These are phyloP conservation scores for Zaprionus africanus DNA, from an alignment of 1,140 invertebrate genomes.

Conservation along the genomic window DNA sequence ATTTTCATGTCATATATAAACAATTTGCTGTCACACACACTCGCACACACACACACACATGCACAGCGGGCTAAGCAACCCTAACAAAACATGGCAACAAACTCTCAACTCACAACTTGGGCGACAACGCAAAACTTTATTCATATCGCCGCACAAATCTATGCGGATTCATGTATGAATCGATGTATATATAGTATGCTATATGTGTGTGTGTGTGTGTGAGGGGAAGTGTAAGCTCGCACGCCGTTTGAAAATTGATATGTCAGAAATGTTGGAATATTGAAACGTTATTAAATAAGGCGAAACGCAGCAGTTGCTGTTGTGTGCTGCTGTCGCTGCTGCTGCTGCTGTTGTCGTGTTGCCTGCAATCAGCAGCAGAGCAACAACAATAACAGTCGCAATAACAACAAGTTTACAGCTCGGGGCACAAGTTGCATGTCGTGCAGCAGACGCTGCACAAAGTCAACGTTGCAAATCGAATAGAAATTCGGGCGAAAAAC, in stretches of 20 bases:
- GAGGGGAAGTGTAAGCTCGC: slow-evolving; percentile 22
- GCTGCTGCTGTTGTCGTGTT: slow-evolving; percentile 41
- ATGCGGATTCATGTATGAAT: slow-evolving; percentile 23
- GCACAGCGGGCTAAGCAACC: not conserved
- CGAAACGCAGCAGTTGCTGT: slow-evolving; percentile 47
- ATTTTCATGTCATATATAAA: slow-evolving; percentile 79
- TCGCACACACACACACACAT: slow-evolving; percentile 14
- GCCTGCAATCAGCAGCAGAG: slow-evolving; percentile 51
- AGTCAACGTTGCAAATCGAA: slow-evolving; percentile 77
- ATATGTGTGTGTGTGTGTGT: slow-evolving; percentile 20
- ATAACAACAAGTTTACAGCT: slow-evolving; percentile 47
- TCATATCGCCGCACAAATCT: slow-evolving; percentile 60
- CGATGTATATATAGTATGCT: not conserved
- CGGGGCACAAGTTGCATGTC: slow-evolving; percentile 75
- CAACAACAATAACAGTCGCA: slow-evolving; percentile 42
- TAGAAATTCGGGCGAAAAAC: slow-evolving; percentile 48
- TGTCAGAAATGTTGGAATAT: slow-evolving; percentile 80
- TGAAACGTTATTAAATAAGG: slow-evolving; percentile 81
- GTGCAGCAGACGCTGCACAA: slow-evolving; percentile 72
- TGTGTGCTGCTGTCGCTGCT: slow-evolving; percentile 43
- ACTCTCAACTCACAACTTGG: slow-evolving; percentile 33
- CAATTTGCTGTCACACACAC: slow-evolving; percentile 67
- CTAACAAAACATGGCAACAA: slow-evolving; percentile 11
- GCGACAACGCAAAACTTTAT: slow-evolving; percentile 67
- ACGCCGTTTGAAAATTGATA: slow-evolving; percentile 74